These are phyloP conservation scores for Papilio gigon DNA, from an alignment of 2,888 invertebrate species.

Conservation along the genomic window DNA sequence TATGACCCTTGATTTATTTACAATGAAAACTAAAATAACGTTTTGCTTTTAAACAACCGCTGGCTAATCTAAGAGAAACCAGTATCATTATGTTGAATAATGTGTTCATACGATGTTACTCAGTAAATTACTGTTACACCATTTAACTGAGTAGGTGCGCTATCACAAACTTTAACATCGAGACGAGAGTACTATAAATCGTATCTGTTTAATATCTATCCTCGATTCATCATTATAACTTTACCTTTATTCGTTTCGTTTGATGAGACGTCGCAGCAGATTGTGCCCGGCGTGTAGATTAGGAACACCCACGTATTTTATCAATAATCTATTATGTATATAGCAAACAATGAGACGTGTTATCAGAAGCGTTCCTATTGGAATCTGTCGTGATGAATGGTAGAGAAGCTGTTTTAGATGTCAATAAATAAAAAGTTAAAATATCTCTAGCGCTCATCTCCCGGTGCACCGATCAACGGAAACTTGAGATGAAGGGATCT, in stretches of 20 bases:
- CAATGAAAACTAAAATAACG: slow-evolving; percentile 57
- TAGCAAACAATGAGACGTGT: slow-evolving; percentile 77
- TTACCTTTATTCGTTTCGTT: slow-evolving; percentile 68
- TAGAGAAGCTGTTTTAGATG: slow-evolving; percentile 73
- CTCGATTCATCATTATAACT: slow-evolving; percentile 72
- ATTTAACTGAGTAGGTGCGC: slow-evolving; percentile 66
- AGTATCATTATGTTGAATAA: slow-evolving; percentile 70
- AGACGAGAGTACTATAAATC: slow-evolving; percentile 68
- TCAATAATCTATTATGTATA: slow-evolving; percentile 81
- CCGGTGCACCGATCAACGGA: slow-evolving; percentile 50
- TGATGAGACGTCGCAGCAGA: slow-evolving; percentile 67
- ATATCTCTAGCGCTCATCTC: slow-evolving; percentile 66
- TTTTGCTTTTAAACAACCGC: slow-evolving; percentile 59
- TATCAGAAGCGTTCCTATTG: slow-evolving; percentile 72
- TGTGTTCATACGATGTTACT: slow-evolving; percentile 63
- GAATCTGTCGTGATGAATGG: slow-evolving; percentile 71
- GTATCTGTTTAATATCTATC: slow-evolving; percentile 75
- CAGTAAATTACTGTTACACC: slow-evolving; percentile 67
- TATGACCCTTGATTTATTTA: slow-evolving; percentile 63
- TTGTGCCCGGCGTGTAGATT: slow-evolving; percentile 67
- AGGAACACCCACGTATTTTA: slow-evolving; percentile 80
- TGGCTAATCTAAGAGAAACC: slow-evolving; percentile 63
- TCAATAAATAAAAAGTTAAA: slow-evolving; percentile 81
- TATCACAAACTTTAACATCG: slow-evolving; percentile 73
- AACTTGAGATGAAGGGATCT: slow-evolving; percentile 60